Evolutionary conservation across 1,140 invertebrate genomes (phyloP).

Genomic region (Eueides isabella): DNA sequence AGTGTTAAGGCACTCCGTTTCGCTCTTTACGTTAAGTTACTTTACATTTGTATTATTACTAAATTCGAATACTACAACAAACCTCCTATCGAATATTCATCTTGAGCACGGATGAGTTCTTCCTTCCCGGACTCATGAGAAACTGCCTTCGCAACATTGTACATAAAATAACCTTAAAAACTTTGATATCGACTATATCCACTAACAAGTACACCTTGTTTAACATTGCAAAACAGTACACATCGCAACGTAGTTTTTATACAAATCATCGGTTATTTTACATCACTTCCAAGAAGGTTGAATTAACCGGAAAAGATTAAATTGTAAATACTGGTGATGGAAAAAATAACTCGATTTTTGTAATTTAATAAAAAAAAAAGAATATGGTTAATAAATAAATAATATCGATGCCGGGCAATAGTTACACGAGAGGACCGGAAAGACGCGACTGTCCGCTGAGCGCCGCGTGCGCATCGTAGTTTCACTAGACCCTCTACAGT

Average conservation of each 20-base stretch:
- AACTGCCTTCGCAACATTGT: slow-evolving; percentile 69
- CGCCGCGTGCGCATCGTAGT: slow-evolving; percentile 40
- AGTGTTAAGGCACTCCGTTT: too few relatives aligned
- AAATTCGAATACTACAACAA: slow-evolving; percentile 30
- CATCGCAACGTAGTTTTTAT: slow-evolving; percentile 21
- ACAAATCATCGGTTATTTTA: slow-evolving; percentile 20
- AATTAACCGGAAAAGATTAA: slow-evolving; percentile 26
- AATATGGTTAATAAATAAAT: too few relatives aligned
- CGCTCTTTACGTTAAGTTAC: too few relatives aligned
- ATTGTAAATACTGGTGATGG: neutral
- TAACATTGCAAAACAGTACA: slow-evolving; percentile 30
- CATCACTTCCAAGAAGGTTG: slow-evolving; percentile 33
- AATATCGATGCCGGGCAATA: neutral
- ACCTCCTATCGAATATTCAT: slow-evolving; percentile 71
- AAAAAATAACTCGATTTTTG: neutral
- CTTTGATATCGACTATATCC: slow-evolving; percentile 5
- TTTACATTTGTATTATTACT: too few relatives aligned
- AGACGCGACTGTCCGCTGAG: slow-evolving; percentile 17
- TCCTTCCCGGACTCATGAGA: slow-evolving; percentile 72
- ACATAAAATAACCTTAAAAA: slow-evolving; percentile 14
- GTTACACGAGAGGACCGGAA: slow-evolving; percentile 4
- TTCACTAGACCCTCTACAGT: slow-evolving; percentile 10
- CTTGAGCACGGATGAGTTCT: slow-evolving; percentile 54
- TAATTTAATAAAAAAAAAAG: too few relatives aligned
- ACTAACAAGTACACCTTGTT: slow-evolving; percentile 9